phyloP scores from a whole-genome alignment of 2,888 invertebrate genomes.

The Drosophila nigricruria region DNA sequence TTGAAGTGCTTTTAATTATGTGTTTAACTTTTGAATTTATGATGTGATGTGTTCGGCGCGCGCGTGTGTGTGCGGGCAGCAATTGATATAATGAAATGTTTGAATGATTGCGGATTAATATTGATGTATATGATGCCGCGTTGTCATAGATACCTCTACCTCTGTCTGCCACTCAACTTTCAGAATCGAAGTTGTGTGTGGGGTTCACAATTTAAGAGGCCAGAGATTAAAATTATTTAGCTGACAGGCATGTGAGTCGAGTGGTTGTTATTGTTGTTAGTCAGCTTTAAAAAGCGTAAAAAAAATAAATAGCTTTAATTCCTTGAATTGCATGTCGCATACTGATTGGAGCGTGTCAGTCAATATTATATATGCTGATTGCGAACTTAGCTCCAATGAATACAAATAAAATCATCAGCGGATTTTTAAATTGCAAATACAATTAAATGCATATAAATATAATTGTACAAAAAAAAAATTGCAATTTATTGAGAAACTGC shows the following conservation, averaged over 20 bases:
- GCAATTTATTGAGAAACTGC: not conserved
- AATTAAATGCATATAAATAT: slow-evolving; percentile 7
- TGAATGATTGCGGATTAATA: slow-evolving; percentile 62
- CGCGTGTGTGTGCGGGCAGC: slow-evolving; percentile 27
- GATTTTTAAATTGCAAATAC: slow-evolving; percentile 7
- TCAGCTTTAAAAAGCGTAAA: slow-evolving; percentile 6
- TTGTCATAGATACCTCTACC: slow-evolving; percentile 11
- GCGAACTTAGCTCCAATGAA: not conserved
- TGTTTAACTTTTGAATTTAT: slow-evolving; percentile 75
- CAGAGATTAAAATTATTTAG: slow-evolving; percentile 31
- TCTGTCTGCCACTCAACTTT: slow-evolving; percentile 18
- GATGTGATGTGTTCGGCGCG: slow-evolving; percentile 25
- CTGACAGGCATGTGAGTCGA: slow-evolving; percentile 12
- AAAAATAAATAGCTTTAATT: slow-evolving; percentile 2
- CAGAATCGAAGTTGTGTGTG: not conserved
- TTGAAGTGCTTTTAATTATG: slow-evolving; percentile 78
- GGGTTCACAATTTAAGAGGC: slow-evolving; percentile 4
- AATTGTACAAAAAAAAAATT: not conserved
- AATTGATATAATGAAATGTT: slow-evolving; percentile 64
- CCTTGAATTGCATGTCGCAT: slow-evolving; percentile 1
- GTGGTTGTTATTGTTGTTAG: slow-evolving; percentile 8
- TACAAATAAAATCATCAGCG: not conserved
- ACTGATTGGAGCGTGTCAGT: not conserved
- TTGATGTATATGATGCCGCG: slow-evolving; percentile 32
- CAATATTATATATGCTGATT: slow-evolving; percentile 7